These are phyloP conservation scores for Celastrina argiolus DNA, from an alignment of 2,888 invertebrate genomes.

Conservation along the genomic window DNA sequence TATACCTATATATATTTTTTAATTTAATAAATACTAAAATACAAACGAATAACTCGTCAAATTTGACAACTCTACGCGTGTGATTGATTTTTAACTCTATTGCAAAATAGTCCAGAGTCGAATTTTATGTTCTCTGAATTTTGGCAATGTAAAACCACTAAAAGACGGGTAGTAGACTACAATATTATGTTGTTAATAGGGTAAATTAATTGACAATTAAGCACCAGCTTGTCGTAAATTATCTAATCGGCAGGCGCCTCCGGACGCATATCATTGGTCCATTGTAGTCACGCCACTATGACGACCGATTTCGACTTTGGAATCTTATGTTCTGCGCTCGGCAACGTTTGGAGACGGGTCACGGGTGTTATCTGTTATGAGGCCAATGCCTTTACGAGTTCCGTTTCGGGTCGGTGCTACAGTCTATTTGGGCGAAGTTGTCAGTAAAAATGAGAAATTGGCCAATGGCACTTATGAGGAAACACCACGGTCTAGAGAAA, in stretches of 20 bases:
- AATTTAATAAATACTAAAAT: too few relatives aligned
- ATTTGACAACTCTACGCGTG: too few relatives aligned
- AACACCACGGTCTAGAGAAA: too few relatives aligned
- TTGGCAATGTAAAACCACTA: too few relatives aligned
- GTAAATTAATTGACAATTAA: not conserved
- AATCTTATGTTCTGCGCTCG: constrained; percentile 10
- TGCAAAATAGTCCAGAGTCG: too few relatives aligned
- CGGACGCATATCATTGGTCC: constrained; percentile 55
- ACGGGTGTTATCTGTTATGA: constrained; percentile 24
- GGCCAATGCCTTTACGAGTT: constrained; percentile 23
- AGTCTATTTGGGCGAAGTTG: too few relatives aligned
- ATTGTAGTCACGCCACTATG: constrained; percentile 66
- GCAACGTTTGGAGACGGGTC: constrained; percentile 21
- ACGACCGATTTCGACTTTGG: constrained; percentile 59
- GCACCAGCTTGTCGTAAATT: constrained; percentile 35
- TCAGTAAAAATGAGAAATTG: too few relatives aligned
- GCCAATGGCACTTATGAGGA: too few relatives aligned
- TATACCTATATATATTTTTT: too few relatives aligned
- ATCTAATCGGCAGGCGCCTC: constrained; percentile 56
- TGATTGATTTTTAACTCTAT: too few relatives aligned
- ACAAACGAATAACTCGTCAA: too few relatives aligned
- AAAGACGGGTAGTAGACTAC: not conserved
- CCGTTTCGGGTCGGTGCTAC: not conserved
- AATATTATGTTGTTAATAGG: not conserved
- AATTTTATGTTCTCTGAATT: too few relatives aligned